phyloP scores from a whole-genome alignment of 1,140 invertebrate species.

The Colletes gigas region DNA sequence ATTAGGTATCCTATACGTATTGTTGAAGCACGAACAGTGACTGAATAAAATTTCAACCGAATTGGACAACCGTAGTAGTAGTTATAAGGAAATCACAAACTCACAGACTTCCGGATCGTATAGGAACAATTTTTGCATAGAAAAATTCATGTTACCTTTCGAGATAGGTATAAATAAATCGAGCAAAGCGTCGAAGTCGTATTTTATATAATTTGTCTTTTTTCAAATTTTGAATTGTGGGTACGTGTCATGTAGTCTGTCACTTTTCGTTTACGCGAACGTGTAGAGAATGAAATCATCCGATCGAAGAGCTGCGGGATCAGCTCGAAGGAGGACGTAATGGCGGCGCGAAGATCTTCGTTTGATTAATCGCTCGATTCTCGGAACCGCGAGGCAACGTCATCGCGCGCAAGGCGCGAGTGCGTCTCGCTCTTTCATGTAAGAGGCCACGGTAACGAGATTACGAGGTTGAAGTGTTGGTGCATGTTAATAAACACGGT shows the following conservation, averaged over 20 bases:
- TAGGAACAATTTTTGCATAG: no score
- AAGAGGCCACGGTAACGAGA: constrained; percentile 49
- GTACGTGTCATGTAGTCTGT: no score
- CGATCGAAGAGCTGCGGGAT: constrained; percentile 14
- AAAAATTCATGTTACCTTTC: no score
- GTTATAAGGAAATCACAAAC: no score
- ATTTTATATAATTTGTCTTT: background rate
- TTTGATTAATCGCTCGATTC: constrained; percentile 33
- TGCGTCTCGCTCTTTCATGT: constrained; percentile 38
- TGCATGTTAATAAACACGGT: constrained; percentile 43
- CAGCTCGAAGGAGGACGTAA: constrained; percentile 20
- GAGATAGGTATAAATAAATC: no score
- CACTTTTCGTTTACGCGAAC: background rate
- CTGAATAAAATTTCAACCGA: no score
- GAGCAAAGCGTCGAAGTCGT: no score
- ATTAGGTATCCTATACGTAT: no score
- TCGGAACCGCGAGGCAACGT: constrained; percentile 27
- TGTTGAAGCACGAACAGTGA: no score
- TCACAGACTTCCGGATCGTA: no score
- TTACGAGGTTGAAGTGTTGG: constrained; percentile 49
- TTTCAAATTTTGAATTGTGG: no score
- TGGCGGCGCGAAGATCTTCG: constrained; percentile 29
- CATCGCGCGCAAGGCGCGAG: constrained; percentile 22
- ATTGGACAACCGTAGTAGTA: no score
- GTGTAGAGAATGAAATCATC: constrained; percentile 6